A percentile compares a stretch with the other conserved stretches of the same genome.
These are phyloP conservation scores for Erethizon dorsatum DNA, from an alignment of 2,797 vertebrate species.

Conservation along the genomic window DNA sequence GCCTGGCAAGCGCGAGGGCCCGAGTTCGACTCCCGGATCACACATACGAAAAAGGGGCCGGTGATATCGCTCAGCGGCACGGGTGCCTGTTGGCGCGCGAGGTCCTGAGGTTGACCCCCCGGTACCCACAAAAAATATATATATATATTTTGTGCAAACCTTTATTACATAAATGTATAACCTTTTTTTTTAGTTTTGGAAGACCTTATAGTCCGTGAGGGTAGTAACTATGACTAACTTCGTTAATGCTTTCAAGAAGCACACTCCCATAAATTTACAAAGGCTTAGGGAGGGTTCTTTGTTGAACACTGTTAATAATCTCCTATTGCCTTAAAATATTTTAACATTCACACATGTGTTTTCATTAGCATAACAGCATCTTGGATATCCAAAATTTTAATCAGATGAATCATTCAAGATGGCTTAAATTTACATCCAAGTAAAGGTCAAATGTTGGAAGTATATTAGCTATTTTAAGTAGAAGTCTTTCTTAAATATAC, in stretches of 20 bases:
- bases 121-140: too few relatives aligned
- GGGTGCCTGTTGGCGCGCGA: too few relatives aligned
- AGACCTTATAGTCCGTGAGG: background rate
- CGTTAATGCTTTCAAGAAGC: background rate
- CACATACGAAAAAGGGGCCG: too few relatives aligned
- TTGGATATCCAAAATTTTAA: conserved; percentile 66
- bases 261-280: background rate
- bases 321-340: conserved; percentile 70
- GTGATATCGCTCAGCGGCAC: too few relatives aligned
- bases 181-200: background rate
- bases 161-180: background rate
- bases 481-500: conserved; percentile 54
- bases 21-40: too few relatives aligned
- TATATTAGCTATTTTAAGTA: conserved; percentile 41
- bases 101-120: too few relatives aligned
- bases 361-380: conserved; percentile 69
- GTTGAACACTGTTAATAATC: conserved; percentile 65
- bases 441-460: conserved; percentile 67
- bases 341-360: conserved; percentile 55
- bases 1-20: too few relatives aligned
- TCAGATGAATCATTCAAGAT: conserved; percentile 63
- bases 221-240: conserved; percentile 5
- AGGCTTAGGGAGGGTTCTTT: background rate
- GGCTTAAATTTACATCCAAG: conserved; percentile 51
- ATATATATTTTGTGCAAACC: background rate